These are phyloP conservation scores for Uria aalge DNA, from an alignment of 2,113 vertebrate genomes.

Conservation along the genomic window DNA sequence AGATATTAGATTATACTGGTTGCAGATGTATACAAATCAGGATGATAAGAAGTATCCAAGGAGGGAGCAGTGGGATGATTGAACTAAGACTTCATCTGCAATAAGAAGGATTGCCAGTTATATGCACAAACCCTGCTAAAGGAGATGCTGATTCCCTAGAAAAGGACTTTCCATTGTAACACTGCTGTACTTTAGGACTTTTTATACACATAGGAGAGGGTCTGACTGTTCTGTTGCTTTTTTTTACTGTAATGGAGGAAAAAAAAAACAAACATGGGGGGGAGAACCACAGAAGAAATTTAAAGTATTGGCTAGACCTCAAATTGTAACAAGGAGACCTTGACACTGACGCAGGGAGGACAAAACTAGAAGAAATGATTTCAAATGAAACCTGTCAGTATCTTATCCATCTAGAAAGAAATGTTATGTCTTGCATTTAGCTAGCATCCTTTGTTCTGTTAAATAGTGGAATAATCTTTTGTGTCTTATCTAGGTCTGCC, in stretches of 20 bases:
- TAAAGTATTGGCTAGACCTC: neutral
- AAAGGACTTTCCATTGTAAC: neutral
- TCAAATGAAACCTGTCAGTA: neutral
- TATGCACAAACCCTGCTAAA: neutral
- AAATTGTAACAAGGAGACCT: neutral
- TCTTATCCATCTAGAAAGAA: neutral
- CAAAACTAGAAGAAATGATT: neutral
- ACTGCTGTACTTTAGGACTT: neutral
- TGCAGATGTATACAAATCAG: neutral
- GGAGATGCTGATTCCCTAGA: neutral
- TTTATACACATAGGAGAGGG: neutral
- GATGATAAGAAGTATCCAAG: neutral
- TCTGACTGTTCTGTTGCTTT: neutral
- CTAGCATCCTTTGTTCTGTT: slow-evolving; percentile 27
- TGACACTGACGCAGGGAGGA: neutral
- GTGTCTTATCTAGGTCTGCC: slow-evolving; percentile 12
- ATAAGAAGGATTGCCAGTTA: neutral
- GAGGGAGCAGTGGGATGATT: neutral
- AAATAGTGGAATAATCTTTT: slow-evolving; percentile 19
- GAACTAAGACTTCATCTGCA: neutral
- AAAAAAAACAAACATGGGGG: neutral
- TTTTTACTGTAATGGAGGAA: neutral
- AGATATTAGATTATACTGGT: neutral
- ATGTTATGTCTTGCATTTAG: neutral
- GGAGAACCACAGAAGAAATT: neutral